phyloP scores from a whole-genome alignment of 2,797 vertebrate genomes.

The Columba guinea region DNA sequence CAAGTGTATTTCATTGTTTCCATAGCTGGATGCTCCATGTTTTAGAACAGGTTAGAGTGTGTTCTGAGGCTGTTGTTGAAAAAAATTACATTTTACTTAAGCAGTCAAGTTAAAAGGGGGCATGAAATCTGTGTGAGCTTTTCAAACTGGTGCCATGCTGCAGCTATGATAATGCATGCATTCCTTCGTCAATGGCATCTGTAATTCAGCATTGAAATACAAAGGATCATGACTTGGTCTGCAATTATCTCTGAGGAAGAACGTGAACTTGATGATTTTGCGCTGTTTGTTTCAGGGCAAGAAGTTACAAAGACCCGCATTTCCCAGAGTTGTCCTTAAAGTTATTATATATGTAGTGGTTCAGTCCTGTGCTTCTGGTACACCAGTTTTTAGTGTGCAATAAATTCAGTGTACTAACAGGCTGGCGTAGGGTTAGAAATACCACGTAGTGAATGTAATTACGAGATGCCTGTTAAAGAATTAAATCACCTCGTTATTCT shows the following conservation, averaged over 20 bases:
- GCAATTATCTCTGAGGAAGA: background rate
- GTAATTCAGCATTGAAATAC: background rate
- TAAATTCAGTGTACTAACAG: background rate
- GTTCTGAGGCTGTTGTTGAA: conserved; percentile 29
- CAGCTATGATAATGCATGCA: background rate
- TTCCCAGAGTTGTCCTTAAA: background rate
- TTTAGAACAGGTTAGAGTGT: conserved; percentile 7
- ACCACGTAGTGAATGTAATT: background rate
- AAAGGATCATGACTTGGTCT: background rate
- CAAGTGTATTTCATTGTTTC: background rate
- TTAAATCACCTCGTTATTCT: background rate
- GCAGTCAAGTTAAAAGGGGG: conserved; percentile 7
- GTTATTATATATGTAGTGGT: background rate
- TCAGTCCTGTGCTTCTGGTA: background rate
- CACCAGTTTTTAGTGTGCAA: background rate
- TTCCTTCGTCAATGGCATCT: background rate
- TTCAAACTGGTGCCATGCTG: conserved; percentile 2
- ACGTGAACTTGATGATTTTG: background rate
- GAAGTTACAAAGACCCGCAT: background rate
- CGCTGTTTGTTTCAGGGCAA: background rate
- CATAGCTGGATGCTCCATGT: background rate
- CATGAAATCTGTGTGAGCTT: background rate
- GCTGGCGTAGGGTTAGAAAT: background rate
- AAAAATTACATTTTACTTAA: conserved; percentile 25
- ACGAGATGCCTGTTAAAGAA: background rate